phyloP scores from a whole-genome alignment of 2,113 vertebrate species.

The Boulengeromyrus knoepffleri region DNA sequence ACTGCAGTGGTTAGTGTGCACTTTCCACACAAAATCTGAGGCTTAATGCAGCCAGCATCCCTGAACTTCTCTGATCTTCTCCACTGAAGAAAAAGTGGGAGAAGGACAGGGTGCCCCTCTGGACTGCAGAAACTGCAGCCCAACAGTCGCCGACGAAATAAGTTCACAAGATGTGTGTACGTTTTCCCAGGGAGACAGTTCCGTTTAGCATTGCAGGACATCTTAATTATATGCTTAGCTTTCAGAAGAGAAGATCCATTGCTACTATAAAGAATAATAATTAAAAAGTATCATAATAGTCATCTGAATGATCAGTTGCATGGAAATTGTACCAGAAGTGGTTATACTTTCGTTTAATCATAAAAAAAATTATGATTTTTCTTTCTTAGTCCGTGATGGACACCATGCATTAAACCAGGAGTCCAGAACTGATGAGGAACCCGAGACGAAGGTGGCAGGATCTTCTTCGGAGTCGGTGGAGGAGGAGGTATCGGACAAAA shows the following conservation, averaged over 20 bases:
- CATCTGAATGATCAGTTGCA: not conserved
- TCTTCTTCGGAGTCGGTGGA: conserved; percentile 33
- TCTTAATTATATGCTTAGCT: not conserved
- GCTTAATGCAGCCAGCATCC: conserved; percentile 1
- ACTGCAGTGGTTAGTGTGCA: not conserved
- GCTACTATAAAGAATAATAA: not conserved
- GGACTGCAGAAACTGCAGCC: not conserved
- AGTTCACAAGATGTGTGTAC: not conserved
- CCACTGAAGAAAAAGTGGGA: not conserved
- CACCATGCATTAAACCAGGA: conserved; percentile 33
- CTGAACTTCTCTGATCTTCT: not conserved
- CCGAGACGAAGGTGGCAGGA: conserved; percentile 31
- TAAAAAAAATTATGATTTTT: not conserved
- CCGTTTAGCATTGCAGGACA: not conserved
- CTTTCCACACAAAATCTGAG: not conserved
- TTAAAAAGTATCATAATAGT: not conserved
- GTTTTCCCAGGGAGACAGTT: not conserved
- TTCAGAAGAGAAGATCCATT: not conserved
- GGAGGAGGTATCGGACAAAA: conserved; percentile 24
- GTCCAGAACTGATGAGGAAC: conserved; percentile 30
- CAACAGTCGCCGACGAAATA: not conserved
- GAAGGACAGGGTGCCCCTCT: not conserved
- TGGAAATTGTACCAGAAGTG: not conserved
- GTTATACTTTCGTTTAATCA: conserved; percentile 36
- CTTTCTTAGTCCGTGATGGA: conserved; percentile 49